Percentiles rank a stretch among this genome's conserved stretches.
These are phyloP conservation scores for Xyrauchen texanus DNA, from an alignment of 2,113 vertebrate species.

Conservation along the genomic window DNA sequence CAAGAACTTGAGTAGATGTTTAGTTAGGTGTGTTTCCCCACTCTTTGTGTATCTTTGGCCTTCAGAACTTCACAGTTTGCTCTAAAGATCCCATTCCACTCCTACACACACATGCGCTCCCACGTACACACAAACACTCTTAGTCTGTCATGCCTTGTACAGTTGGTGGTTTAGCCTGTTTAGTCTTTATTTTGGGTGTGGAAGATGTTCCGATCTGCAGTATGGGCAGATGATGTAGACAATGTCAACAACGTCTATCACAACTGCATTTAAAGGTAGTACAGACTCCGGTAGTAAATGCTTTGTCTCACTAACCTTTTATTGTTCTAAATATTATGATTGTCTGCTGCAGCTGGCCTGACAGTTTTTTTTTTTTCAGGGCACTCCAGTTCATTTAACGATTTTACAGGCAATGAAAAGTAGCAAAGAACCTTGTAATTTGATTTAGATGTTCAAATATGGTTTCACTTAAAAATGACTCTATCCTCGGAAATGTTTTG, in stretches of 20 bases:
- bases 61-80: slow-evolving; percentile 29
- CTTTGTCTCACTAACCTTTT: not conserved
- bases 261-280: not conserved
- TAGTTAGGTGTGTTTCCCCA: not conserved
- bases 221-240: not conserved
- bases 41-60: slow-evolving; percentile 26
- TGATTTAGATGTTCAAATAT: too few relatives aligned
- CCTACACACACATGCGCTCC: not conserved
- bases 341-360: not conserved
- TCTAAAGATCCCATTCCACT: not conserved
- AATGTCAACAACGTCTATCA: not conserved
- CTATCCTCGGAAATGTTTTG: too few relatives aligned
- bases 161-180: not conserved
- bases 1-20: slow-evolving; percentile 31
- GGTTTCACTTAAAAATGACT: not conserved
- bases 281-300: not conserved
- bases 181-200: slow-evolving; percentile 4
- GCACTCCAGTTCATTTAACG: not conserved
- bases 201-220: not conserved
- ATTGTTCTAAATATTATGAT: slow-evolving; percentile 5
- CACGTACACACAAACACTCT: not conserved
- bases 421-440: too few relatives aligned
- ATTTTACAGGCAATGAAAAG: not conserved
- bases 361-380: not conserved
- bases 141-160: not conserved